phyloP scores from a whole-genome alignment of 2,797 vertebrate species.

The Crypturellus tataupa region DNA sequence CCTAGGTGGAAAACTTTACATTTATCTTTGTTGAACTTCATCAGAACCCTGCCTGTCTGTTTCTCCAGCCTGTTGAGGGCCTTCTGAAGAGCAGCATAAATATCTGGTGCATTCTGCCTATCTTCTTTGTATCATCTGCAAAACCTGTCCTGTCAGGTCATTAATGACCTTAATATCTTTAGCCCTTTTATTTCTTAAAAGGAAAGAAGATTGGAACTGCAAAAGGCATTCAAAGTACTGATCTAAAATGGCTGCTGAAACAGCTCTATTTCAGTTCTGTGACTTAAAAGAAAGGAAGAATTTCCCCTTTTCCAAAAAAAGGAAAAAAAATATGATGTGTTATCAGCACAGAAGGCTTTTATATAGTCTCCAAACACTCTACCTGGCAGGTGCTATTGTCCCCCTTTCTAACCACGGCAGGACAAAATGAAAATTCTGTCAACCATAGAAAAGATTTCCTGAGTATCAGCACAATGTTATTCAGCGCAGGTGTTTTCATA shows the following conservation, averaged over 20 bases:
- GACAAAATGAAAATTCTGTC: conserved; percentile 44
- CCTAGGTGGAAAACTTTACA: neutral
- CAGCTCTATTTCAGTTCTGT: conserved; percentile 1
- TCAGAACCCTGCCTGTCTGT: neutral
- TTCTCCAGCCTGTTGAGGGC: neutral
- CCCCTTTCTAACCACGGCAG: neutral
- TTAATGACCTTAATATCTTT: neutral
- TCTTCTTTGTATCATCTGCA: neutral
- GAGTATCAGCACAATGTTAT: conserved; percentile 69
- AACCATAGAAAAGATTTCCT: conserved; percentile 46
- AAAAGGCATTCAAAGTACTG: conserved; percentile 4
- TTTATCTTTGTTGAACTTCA: neutral
- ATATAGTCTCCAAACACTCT: neutral
- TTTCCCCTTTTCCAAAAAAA: neutral
- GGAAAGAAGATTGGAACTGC: conserved; percentile 20
- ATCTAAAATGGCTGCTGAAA: conserved; percentile 33
- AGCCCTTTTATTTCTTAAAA: conserved; percentile 16
- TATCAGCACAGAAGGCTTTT: neutral
- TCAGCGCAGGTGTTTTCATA: conserved; percentile 78
- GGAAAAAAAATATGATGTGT: neutral
- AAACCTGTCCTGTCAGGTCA: neutral
- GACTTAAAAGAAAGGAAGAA: conserved; percentile 4
- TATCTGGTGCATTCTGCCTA: neutral
- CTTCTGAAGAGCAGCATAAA: neutral
- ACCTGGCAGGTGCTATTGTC: neutral